These are phyloP conservation scores for Eupithecia tripunctaria DNA, from an alignment of 2,888 invertebrate species.

Conservation along the genomic window DNA sequence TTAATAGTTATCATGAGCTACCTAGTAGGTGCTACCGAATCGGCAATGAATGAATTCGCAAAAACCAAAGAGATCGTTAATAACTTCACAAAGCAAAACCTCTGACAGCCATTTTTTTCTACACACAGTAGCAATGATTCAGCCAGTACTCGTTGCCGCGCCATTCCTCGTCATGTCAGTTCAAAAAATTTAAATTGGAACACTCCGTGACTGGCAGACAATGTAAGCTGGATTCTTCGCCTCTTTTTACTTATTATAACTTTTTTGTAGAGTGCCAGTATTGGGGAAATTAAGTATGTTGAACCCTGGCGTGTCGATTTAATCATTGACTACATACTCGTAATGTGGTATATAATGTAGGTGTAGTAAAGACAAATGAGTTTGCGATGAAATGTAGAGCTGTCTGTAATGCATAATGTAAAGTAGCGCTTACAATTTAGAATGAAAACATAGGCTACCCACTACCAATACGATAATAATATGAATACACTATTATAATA, in stretches of 20 bases:
- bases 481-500: background rate
- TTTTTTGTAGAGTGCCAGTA: constrained; percentile 54
- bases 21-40: background rate
- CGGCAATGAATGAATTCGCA: background rate
- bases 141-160: constrained; percentile 34
- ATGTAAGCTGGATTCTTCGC: constrained; percentile 48
- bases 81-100: constrained; percentile 9
- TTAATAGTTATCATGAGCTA: background rate
- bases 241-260: constrained; percentile 51
- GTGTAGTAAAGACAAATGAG: constrained; percentile 1
- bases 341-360: background rate
- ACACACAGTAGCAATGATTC: constrained; percentile 46
- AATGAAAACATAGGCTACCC: background rate
- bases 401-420: background rate
- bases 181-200: constrained; percentile 40
- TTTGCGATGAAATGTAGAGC: constrained; percentile 12
- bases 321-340: constrained; percentile 27
- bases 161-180: constrained; percentile 43
- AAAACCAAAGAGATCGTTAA: constrained; percentile 16
- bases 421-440: background rate
- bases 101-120: constrained; percentile 13
- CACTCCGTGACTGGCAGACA: constrained; percentile 54
- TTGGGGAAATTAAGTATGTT: constrained; percentile 56
- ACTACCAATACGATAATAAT: background rate
- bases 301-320: constrained; percentile 38